These are phyloP conservation scores for Lasiommata megera DNA, from an alignment of 2,888 invertebrate species.

Conservation along the genomic window DNA sequence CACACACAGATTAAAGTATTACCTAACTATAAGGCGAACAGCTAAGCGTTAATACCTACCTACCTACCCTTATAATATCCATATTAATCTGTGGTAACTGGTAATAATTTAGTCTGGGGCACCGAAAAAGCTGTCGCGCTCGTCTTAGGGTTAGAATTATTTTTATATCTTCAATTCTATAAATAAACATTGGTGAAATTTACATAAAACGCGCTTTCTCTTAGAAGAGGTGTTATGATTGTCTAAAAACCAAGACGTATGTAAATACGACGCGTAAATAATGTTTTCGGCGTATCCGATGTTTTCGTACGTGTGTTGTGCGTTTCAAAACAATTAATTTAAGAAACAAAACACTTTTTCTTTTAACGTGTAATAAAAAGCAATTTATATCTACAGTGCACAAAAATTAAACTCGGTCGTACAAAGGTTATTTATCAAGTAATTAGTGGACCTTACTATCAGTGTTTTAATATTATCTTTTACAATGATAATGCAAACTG, in stretches of 20 bases:
- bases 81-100: no score
- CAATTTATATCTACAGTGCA: background rate
- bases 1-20: no score
- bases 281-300: constrained; percentile 50
- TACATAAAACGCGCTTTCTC: constrained; percentile 55
- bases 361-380: background rate
- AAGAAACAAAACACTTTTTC: background rate
- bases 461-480: constrained; percentile 35
- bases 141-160: constrained; percentile 58
- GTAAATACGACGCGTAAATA: constrained; percentile 43
- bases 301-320: constrained; percentile 21
- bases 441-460: constrained; percentile 9
- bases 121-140: constrained; percentile 23
- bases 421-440: background rate
- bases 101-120: no score
- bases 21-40: no score
- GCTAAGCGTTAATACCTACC: no score
- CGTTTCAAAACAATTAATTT: background rate
- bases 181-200: constrained; percentile 67
- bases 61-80: no score
- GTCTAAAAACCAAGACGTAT: constrained; percentile 45
- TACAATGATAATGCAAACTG: constrained; percentile 29
- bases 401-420: constrained; percentile 14
- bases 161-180: constrained; percentile 69
- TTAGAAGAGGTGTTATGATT: constrained; percentile 55